A percentile compares a stretch with the other conserved stretches of the same genome.
Conservation (phyloP, 2,888 invertebrate species). For the Girardia tigrina region DNA sequence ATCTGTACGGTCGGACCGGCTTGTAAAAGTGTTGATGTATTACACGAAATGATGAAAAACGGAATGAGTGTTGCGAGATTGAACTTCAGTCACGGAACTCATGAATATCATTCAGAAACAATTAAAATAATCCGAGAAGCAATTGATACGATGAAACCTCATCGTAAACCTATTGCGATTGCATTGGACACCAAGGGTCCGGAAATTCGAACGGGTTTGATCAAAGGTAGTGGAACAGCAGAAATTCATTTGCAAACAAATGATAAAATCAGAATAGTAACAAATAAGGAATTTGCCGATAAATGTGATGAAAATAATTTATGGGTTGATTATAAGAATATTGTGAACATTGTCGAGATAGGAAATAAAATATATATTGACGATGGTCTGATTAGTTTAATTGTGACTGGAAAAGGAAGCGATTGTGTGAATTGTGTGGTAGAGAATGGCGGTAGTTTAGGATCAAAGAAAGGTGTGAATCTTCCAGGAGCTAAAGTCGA, state of each 20-base stretch:
- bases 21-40: slow-evolving; percentile 55
- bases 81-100: slow-evolving; percentile 86
- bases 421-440: slow-evolving; percentile 64
- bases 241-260: slow-evolving; percentile 77
- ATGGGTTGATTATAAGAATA: slow-evolving; percentile 83
- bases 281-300: slow-evolving; percentile 64
- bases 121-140: slow-evolving; percentile 74
- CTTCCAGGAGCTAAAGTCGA: slow-evolving; percentile 86
- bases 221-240: slow-evolving; percentile 73
- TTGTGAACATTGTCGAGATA: slow-evolving; percentile 65
- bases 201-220: slow-evolving; percentile 85
- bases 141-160: slow-evolving; percentile 53
- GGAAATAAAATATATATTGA: slow-evolving; percentile 80
- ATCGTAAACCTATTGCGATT: slow-evolving; percentile 67
- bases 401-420: slow-evolving; percentile 62
- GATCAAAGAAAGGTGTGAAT: slow-evolving; percentile 88
- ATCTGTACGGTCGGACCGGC: slow-evolving; percentile 75
- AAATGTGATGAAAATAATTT: slow-evolving; percentile 63
- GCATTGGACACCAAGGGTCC: slow-evolving; percentile 96
- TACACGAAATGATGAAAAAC: slow-evolving; percentile 83
- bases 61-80: slow-evolving; percentile 91
- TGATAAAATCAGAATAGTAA: slow-evolving; percentile 66
- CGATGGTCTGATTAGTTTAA: slow-evolving; percentile 82
- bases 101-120: slow-evolving; percentile 67
- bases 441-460: slow-evolving; percentile 83